These are phyloP conservation scores for Lanistes nyassanus DNA, from an alignment of 1,140 invertebrate species.

Conservation along the genomic window DNA sequence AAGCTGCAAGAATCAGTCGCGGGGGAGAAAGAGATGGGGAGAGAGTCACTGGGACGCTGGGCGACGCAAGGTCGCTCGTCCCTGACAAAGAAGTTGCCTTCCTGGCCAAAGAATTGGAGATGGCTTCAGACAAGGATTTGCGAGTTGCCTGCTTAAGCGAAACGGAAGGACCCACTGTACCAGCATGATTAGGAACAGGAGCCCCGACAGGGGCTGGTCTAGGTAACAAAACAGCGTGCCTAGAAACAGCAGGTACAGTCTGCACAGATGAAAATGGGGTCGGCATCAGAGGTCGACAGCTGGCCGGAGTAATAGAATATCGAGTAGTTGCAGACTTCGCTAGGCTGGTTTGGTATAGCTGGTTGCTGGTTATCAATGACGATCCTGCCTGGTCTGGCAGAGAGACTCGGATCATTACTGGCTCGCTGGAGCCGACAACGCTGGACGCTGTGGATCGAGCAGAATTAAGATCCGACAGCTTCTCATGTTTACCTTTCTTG, in stretches of 20 bases:
- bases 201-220: background rate
- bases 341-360: background rate
- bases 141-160: slow-evolving; percentile 11
- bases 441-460: background rate
- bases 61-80: background rate
- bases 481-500: background rate
- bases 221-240: background rate
- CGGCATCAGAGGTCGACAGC: background rate
- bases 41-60: background rate
- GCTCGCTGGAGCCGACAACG: background rate
- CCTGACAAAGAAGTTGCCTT: background rate
- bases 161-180: background rate
- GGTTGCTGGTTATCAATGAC: background rate
- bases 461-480: background rate
- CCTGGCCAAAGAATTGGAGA: slow-evolving; percentile 7
- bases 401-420: background rate
- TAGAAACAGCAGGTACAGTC: background rate
- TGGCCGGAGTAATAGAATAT: background rate
- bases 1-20: background rate
- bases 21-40: background rate
- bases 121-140: background rate
- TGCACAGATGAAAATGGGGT: background rate
- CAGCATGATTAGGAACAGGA: background rate
- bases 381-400: background rate
- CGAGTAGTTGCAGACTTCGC: background rate